Percentiles rank a stretch among this genome's conserved stretches.
phyloP scores from a whole-genome alignment of 2,113 vertebrate genomes.

The Scopus umbretta region DNA sequence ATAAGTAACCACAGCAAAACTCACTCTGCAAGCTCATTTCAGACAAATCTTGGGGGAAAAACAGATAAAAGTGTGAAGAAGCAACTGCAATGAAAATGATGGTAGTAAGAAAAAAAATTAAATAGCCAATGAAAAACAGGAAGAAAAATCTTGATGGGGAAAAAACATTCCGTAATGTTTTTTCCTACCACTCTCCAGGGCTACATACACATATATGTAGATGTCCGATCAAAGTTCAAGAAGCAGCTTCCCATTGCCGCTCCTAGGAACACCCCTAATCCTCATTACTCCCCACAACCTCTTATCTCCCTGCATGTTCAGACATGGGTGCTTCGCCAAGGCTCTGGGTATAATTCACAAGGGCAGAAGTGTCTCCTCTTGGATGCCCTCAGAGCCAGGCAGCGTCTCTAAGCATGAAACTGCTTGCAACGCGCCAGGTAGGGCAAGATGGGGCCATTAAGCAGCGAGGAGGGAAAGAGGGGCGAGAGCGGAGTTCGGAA shows the following conservation, averaged over 20 bases:
- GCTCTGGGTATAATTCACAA: rapidly evolving
- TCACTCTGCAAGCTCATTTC: neutral
- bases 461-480: rapidly evolving
- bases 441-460: neutral
- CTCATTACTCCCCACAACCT: neutral
- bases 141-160: neutral
- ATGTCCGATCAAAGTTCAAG: neutral
- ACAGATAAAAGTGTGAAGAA: neutral
- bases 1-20: neutral
- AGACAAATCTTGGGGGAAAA: neutral
- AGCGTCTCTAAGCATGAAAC: neutral
- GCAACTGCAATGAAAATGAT: neutral
- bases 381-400: neutral
- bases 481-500: rapidly evolving
- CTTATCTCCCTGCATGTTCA: rapidly evolving
- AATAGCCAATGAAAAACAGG: neutral
- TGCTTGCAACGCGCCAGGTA: neutral
- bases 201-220: rapidly evolving
- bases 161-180: rapidly evolving
- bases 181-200: neutral
- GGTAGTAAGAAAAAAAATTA: neutral
- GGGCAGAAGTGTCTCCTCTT: neutral
- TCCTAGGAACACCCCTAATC: neutral
- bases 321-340: rapidly evolving
- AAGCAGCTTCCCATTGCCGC: neutral